Evolutionary conservation across 2,797 vertebrate genomes (phyloP), one percentile per base, ranked within the genome.

Genomic region (Caiman crocodilus): DNA sequence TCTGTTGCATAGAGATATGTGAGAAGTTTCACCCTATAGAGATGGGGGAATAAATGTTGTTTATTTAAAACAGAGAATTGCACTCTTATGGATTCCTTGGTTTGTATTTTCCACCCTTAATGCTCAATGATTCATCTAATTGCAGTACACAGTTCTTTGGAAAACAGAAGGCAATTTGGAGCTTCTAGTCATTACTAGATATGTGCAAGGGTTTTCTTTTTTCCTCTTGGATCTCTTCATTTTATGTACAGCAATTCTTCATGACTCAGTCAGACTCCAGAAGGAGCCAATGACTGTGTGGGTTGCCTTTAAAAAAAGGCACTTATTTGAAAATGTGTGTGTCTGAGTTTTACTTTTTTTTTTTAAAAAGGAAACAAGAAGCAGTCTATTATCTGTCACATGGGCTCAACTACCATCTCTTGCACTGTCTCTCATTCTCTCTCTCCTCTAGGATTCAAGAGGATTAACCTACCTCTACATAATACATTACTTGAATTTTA

Each of bases 241-340:
- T 95, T 96, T 94, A 83, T 96, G 83, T 88, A 77, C n/a, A 0
- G 78, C 90, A 89, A 88, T 50, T 92, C 65, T 90, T 90, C 84
- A 79, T 95, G 95, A 97, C 90, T 96, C 96, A 97, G 67, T 79
- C 61, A 63, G 90, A 82, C 75, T 96, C 92, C 94, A 96, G 92
- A 96, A 97, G 94, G 94, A 77, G 87, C 95, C 80, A 32, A 35
- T 64, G 84, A 88, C 32, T 96, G 88, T 88, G 88, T 97, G 89
- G 94, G 96, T 93, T 96, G 94, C 92, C 94, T 94, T 90, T 96
- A 86, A 94, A 92, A 50, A 95, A 95, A 96, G 58, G 60, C 95
- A 89, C 77, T 71, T 93, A 82, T 93, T 95, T 93, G 93, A 91
- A 96, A 96, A 42, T 95, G 94, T 93, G 86, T 90, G 90, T 95